Percentiles rank a stretch among this genome's conserved stretches.
phyloP scores from a whole-genome alignment of 2,888 invertebrate species.

The Euplagia quadripunctaria region DNA sequence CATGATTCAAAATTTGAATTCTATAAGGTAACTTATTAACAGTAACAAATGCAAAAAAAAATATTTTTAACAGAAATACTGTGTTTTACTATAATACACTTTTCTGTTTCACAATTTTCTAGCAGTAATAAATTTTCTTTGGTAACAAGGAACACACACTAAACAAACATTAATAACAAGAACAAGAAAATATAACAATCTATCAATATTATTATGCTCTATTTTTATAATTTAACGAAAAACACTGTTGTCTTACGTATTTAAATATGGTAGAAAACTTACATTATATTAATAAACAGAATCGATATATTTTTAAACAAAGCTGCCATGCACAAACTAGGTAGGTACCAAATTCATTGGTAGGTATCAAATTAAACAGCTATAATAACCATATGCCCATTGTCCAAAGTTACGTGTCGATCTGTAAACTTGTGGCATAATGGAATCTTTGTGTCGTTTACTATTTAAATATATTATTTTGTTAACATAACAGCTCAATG shows the following conservation, averaged over 20 bases:
- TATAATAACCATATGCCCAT: background rate
- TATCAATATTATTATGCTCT: conserved; percentile 70
- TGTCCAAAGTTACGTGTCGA: background rate
- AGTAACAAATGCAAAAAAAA: conserved; percentile 76
- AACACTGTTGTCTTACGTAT: conserved; percentile 69
- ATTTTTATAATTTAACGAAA: conserved; percentile 58
- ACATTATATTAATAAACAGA: conserved; percentile 24
- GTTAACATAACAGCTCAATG: conserved; percentile 35
- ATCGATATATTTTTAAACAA: conserved; percentile 23
- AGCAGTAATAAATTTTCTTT: conserved; percentile 77
- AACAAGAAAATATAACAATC: conserved; percentile 83
- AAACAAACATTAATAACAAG: conserved; percentile 84
- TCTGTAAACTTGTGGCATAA: conserved; percentile 9
- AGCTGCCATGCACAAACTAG: conserved; percentile 39
- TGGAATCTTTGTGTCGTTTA: background rate
- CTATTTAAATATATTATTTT: conserved; percentile 28
- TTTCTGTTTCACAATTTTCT: conserved; percentile 61
- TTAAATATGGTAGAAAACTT: conserved; percentile 40
- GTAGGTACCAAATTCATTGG: conserved; percentile 37
- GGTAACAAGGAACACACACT: conserved; percentile 86
- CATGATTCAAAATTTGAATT: conserved; percentile 81
- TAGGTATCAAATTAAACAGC: background rate
- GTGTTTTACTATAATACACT: conserved; percentile 69
- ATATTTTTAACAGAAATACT: conserved; percentile 70
- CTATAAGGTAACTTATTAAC: conserved; percentile 80